These are phyloP conservation scores for Peromyscus nudipes DNA, from an alignment of 2,797 vertebrate genomes.

Conservation along the genomic window DNA sequence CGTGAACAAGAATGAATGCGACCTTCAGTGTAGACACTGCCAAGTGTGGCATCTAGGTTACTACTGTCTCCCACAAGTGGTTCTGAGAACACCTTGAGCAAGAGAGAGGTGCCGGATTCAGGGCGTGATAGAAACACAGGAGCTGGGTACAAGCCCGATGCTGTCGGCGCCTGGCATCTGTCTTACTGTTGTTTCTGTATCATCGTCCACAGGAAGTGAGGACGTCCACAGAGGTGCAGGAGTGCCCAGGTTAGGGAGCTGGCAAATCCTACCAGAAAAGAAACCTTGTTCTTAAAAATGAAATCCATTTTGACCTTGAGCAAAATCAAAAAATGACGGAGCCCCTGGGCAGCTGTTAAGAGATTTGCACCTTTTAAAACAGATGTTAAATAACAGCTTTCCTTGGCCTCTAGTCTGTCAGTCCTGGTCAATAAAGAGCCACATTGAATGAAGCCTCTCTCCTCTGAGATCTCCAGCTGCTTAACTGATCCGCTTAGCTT, in stretches of 20 bases:
- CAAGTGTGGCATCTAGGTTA: neutral
- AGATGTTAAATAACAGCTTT: conserved; percentile 64
- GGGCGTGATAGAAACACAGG: neutral
- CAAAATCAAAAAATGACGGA: conserved; percentile 30
- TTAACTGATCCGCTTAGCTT: conserved; percentile 6
- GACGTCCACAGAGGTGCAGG: neutral
- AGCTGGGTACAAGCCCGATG: neutral
- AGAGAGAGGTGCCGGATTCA: neutral
- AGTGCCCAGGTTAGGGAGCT: neutral
- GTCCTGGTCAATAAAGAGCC: conserved; percentile 43
- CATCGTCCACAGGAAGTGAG: neutral
- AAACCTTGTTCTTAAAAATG: conserved; percentile 38
- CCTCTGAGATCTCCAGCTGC: conserved; percentile 54
- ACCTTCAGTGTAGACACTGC: neutral
- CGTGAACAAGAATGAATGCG: neutral
- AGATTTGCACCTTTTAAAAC: conserved; percentile 33
- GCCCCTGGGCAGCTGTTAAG: conserved; percentile 37
- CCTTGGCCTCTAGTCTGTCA: conserved; percentile 44
- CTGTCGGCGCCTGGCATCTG: neutral
- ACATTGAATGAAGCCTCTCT: conserved; percentile 31
- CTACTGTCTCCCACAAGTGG: neutral
- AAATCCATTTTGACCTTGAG: conserved; percentile 60
- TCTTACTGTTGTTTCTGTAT: conserved; percentile 1
- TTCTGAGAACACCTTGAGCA: neutral
- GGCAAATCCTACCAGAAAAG: conserved; percentile 51